Conservation (phyloP, 1,140 invertebrate species). For the Nomia melanderi region DNA sequence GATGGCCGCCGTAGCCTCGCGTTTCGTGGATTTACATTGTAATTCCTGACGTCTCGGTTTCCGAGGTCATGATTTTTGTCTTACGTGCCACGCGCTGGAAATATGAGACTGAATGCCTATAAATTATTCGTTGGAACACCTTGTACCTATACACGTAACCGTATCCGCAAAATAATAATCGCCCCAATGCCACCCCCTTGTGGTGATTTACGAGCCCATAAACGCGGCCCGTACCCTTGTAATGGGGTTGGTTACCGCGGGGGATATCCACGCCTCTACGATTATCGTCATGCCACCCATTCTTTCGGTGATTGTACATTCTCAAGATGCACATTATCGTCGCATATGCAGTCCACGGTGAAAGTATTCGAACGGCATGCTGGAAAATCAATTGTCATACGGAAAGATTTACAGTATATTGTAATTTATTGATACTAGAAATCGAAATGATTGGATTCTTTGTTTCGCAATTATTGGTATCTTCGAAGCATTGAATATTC, state of each 20-base stretch:
- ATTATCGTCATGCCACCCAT: conserved; percentile 42
- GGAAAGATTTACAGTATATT: too few relatives aligned
- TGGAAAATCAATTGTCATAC: too few relatives aligned
- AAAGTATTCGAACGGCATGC: too few relatives aligned
- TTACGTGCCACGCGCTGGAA: neutral
- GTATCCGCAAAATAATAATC: conserved; percentile 74
- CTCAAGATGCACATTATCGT: neutral
- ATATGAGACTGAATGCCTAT: neutral
- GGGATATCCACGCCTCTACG: conserved; percentile 43
- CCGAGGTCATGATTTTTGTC: neutral
- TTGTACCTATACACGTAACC: conserved; percentile 14
- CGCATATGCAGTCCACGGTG: too few relatives aligned
- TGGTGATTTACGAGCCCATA: conserved; percentile 73
- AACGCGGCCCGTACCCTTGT: conserved; percentile 67
- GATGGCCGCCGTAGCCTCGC: too few relatives aligned
- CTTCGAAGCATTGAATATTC: too few relatives aligned
- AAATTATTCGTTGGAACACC: conserved; percentile 18
- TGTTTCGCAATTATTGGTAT: too few relatives aligned
- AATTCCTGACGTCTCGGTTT: neutral
- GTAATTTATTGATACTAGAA: too few relatives aligned
- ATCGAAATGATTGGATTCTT: too few relatives aligned
- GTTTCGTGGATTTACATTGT: neutral
- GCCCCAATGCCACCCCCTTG: conserved; percentile 54
- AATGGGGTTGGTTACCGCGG: conserved; percentile 61
- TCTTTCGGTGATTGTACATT: conserved; percentile 55